Base-by-base conservation (phyloP, 2,888 invertebrate genomes). In the Sphaeridia pumilis region DNA sequence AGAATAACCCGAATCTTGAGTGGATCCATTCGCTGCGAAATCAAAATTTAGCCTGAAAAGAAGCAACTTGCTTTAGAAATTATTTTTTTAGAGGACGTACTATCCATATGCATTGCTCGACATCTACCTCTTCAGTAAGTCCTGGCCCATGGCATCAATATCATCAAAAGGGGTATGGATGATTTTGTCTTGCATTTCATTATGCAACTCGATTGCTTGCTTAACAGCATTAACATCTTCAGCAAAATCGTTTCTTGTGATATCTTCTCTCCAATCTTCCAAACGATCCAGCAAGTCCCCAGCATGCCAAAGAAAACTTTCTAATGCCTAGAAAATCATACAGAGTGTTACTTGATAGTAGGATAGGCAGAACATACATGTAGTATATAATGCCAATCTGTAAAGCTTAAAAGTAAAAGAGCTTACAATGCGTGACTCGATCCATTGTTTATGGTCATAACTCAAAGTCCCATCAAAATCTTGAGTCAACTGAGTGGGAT, bases 381-480 rank as follows among this genome's bases (percentile, higher is more conserved):
- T 44, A 44, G 17, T 22, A 17, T 44, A 44, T 26, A 4, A 36
- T 36, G 22, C 20, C n/a, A n/a, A n/a, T n/a, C n/a, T n/a, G n/a
- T n/a, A 17, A 27, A 46, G 20, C 21, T 46, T 25, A 36, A 35
- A 41, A 42, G 4, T 28, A 51, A 25, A 38, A 35, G 22, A 26
- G 66, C 68, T 67, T 65, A 76, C 77, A 73, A 93, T 73, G 72
- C 97, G 78, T 58, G 90, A 82, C 68, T 97, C 94, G 67, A 97
- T 86, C 97, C 97, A 98, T 70, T 88, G 89, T 63, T 88, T 82
- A 74, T 97, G 94, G 72, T 97, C 94, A 73, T 97, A 98, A 66
- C 82, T 81, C 66, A 95, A 76, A 25, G 86, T 83, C 41, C 95
- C 95, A 67, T 95, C 95, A 70, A 98, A 81, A 70, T 97, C 95